Percentiles rank a stretch among this genome's conserved stretches.
Evolutionary conservation across 2,888 invertebrate species (phyloP).

Genomic region (Rotaria magnacalcarata): DNA sequence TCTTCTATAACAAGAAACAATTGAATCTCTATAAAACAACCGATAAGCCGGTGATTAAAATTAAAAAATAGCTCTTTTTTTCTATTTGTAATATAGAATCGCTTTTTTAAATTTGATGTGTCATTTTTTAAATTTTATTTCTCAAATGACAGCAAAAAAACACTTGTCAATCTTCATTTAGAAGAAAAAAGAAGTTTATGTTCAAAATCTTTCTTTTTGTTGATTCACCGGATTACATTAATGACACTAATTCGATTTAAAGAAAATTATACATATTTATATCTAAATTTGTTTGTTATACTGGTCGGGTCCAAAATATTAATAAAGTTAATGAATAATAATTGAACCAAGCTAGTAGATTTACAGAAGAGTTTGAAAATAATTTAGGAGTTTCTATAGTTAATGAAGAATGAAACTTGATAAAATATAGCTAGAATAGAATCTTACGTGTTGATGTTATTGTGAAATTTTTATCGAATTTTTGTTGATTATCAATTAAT

Average conservation of each 20-base stretch:
- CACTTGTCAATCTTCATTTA: not conserved
- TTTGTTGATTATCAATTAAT: not conserved
- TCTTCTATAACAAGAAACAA: no score
- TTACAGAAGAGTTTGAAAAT: not conserved
- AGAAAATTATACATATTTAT: not conserved
- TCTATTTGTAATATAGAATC: not conserved
- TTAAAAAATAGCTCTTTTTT: not conserved
- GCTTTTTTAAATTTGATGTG: not conserved
- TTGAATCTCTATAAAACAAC: no score
- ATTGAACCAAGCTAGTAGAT: not conserved
- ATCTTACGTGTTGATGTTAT: not conserved
- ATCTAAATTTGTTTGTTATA: not conserved
- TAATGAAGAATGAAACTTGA: no score
- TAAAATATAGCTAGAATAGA: not conserved
- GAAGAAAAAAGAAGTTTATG: not conserved
- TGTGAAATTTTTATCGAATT: not conserved
- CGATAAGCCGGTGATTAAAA: no score
- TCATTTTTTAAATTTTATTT: constrained; percentile 8
- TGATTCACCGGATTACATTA: not conserved
- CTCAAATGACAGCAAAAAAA: not conserved
- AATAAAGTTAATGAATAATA: not conserved
- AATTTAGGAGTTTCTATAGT: not conserved
- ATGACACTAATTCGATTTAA: not conserved
- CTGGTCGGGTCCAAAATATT: not conserved
- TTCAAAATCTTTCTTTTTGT: not conserved